These are phyloP conservation scores for Epinephelus cyanopodus DNA, from an alignment of 2,113 vertebrate genomes.

Conservation along the genomic window DNA sequence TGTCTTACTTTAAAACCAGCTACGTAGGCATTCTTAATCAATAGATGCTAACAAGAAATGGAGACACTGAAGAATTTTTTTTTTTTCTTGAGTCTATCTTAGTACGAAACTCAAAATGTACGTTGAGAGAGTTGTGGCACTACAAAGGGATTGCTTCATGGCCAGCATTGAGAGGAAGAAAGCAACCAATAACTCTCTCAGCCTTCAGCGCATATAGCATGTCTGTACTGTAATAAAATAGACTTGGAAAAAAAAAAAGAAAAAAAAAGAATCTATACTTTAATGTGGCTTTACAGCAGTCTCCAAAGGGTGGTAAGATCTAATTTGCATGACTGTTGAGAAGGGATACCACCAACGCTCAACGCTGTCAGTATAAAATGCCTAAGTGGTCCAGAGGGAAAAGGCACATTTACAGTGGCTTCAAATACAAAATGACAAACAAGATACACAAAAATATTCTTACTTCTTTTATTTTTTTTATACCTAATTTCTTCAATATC, in stretches of 20 bases:
- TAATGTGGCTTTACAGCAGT: constrained; percentile 23
- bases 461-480: constrained; percentile 2
- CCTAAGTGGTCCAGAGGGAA: constrained; percentile 44
- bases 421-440: constrained; percentile 19
- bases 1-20: neutral
- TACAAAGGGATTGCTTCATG: neutral
- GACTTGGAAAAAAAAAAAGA: neutral
- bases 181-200: neutral
- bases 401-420: constrained; percentile 19
- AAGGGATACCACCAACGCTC: constrained; percentile 36
- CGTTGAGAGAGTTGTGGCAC: neutral
- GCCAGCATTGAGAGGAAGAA: neutral
- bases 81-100: neutral
- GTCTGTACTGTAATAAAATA: constrained; percentile 1
- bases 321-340: constrained; percentile 52
- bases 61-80: neutral
- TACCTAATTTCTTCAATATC: neutral
- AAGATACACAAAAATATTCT: neutral
- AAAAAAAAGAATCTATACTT: constrained; percentile 3
- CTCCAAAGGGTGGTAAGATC: neutral
- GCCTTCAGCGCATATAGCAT: neutral
- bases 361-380: constrained; percentile 19
- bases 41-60: neutral
- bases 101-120: neutral
- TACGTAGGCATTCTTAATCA: neutral